phyloP scores from a whole-genome alignment of 2,797 vertebrate genomes.

The Coracias cyanogaster region DNA sequence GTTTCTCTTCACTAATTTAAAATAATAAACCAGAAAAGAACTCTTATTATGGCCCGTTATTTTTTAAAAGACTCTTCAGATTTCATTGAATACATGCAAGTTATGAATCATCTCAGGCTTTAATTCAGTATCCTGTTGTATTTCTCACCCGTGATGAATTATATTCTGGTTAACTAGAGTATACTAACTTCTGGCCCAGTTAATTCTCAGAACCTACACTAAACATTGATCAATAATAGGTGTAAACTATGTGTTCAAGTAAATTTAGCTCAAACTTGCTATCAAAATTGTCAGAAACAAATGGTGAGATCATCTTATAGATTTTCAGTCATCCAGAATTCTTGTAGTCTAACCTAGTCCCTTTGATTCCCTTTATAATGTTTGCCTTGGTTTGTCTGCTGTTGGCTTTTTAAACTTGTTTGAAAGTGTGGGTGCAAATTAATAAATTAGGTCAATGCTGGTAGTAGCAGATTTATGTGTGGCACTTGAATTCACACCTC shows the following conservation, averaged over 20 bases:
- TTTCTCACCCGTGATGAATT: neutral
- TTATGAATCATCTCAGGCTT: neutral
- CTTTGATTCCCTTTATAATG: neutral
- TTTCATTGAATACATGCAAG: neutral
- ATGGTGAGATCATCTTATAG: neutral
- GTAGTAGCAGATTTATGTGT: neutral
- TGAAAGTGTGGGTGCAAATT: neutral
- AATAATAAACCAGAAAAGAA: neutral
- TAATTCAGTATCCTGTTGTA: neutral
- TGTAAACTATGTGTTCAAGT: neutral
- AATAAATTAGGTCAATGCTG: neutral
- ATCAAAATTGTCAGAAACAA: neutral
- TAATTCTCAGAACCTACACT: neutral
- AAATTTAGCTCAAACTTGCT: neutral
- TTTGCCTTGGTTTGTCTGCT: neutral
- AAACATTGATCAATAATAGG: neutral
- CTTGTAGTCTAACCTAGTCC: neutral
- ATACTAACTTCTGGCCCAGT: neutral
- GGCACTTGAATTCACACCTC: neutral
- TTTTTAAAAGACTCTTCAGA: neutral
- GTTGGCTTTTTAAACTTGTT: neutral
- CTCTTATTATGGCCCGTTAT: neutral
- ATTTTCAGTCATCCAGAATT: neutral
- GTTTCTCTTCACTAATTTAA: neutral
- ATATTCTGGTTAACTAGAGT: neutral